Base-by-base conservation (phyloP, 2,888 invertebrate species). In the Fragum whitleyi region DNA sequence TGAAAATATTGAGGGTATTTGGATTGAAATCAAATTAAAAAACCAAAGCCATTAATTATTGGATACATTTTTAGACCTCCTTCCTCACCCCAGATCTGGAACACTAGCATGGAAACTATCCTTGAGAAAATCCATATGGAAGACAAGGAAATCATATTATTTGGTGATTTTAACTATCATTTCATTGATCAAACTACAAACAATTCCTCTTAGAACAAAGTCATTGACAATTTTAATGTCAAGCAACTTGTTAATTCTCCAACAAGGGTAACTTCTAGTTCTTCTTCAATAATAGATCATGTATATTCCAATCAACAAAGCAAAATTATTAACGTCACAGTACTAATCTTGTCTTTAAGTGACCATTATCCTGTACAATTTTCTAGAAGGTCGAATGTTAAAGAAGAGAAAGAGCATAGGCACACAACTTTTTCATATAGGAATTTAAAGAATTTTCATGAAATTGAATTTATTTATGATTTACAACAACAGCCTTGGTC, bases 281-380 rank as follows among this genome's bases (percentile, higher is more conserved):
- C 70, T n/a, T 51, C 51, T 36, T 51, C 70, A 53, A 26, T 55
- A n/a, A 70, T 70, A 14, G 70, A 70, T 32, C 70, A 70, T 70
- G 32, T 32, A 3, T 70, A 53, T 23, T n/a, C 55, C 2, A 70
- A 29, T 55, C 47, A 19, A 2, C 70, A 55, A 21, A 9, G n/a
- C 19, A 70, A 29, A 16, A 70, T 70, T 7, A 28, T n/a, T 14
- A 32, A 70, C 11, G 55, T 70, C 3, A 16, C 28, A 32, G 55
- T 70, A n/a, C 70, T 32, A 14, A 7, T 9, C 3, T 29, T 53
- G 19, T 28, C 55, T 2, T 11, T 70, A 21, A 70, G 70, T 70
- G 70, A 70, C 32, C 55, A 65, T 21, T 65, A 65, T 39, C 65
- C 65, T 5, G 21, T 65, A 3, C 26, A 51, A 28, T 29, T 70